These are phyloP conservation scores for Neoitamus cyanurus DNA, from an alignment of 2,888 invertebrate species.

Conservation along the genomic window DNA sequence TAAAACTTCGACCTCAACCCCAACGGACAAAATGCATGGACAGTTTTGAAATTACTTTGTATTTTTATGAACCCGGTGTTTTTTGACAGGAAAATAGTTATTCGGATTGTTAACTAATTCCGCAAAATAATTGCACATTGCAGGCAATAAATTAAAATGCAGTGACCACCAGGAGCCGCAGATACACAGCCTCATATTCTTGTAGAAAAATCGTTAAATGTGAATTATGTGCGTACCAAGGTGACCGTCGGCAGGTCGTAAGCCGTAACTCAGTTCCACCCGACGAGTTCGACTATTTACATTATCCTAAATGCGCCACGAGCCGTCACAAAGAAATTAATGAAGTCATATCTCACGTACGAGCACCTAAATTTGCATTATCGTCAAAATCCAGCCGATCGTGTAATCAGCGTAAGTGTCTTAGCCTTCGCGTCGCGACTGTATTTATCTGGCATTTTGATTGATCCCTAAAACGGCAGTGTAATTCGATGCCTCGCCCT, in stretches of 20 bases:
- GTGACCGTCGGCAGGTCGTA: neutral
- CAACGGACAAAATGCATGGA: neutral
- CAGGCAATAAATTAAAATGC: neutral
- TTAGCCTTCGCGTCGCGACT: neutral
- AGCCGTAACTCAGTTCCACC: neutral
- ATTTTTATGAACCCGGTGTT: neutral
- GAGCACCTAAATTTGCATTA: slow-evolving; percentile 17
- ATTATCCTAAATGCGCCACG: neutral
- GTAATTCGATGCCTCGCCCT: neutral
- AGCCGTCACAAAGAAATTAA: neutral
- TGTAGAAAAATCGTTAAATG: neutral
- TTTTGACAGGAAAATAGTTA: neutral
- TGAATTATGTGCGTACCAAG: neutral
- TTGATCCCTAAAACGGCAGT: slow-evolving; percentile 9
- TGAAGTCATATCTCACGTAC: neutral
- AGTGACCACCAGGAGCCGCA: neutral
- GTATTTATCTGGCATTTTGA: slow-evolving; percentile 1
- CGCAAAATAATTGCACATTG: neutral
- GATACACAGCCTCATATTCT: neutral
- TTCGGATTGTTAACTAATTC: neutral
- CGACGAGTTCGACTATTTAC: neutral
- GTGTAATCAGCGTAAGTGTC: neutral
- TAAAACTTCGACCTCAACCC: neutral
- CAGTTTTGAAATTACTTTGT: neutral
- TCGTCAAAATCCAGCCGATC: neutral